Evolutionary conservation across 2,888 invertebrate species (phyloP).

Genomic region (Neria commutata): DNA sequence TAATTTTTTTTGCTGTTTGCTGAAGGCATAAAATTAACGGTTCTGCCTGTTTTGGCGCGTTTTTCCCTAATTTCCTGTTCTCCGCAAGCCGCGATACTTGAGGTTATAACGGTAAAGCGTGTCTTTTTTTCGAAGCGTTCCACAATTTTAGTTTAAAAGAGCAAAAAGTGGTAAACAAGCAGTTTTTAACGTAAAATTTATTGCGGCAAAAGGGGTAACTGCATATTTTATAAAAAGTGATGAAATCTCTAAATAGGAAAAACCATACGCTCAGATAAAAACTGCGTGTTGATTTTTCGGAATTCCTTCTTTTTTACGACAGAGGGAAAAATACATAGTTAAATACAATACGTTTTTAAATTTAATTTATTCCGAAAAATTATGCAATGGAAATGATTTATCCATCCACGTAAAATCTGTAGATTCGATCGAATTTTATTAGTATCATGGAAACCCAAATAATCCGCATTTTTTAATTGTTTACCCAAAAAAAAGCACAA

Average conservation of each 20-base stretch:
- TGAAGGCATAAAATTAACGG: slow-evolving; percentile 20
- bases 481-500: too few relatives aligned
- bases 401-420: too few relatives aligned
- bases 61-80: slow-evolving; percentile 19
- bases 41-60: slow-evolving; percentile 24
- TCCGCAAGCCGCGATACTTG: slow-evolving; percentile 14
- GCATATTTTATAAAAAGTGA: slow-evolving; percentile 25
- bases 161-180: slow-evolving; percentile 41
- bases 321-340: too few relatives aligned
- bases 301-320: slow-evolving; percentile 28
- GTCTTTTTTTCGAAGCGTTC: neutral
- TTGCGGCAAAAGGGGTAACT: slow-evolving; percentile 32
- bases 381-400: too few relatives aligned
- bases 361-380: too few relatives aligned
- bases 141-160: slow-evolving; percentile 47
- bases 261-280: slow-evolving; percentile 13
- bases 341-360: too few relatives aligned
- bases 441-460: too few relatives aligned
- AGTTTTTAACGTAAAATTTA: slow-evolving; percentile 52
- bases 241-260: slow-evolving; percentile 4
- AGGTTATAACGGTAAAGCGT: neutral
- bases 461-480: too few relatives aligned
- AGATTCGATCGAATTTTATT: too few relatives aligned
- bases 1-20: slow-evolving; percentile 12
- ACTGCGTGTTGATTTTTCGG: slow-evolving; percentile 30